phyloP scores from a whole-genome alignment of 1,140 invertebrate species.

The Epicauta chinensis region DNA sequence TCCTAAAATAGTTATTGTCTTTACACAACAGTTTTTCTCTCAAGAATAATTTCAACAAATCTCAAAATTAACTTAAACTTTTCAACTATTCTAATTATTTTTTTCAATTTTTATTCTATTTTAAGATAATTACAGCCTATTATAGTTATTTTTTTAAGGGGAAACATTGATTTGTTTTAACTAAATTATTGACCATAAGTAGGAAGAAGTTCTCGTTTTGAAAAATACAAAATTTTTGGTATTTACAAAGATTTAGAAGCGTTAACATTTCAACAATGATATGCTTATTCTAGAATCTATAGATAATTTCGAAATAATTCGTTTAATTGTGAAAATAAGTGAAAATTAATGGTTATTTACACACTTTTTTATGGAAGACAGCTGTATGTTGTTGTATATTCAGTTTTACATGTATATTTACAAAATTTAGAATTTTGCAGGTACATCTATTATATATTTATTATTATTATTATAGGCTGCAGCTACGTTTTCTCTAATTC shows the following conservation, averaged over 20 bases:
- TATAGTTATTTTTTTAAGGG: neutral
- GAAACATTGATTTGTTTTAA: conserved; percentile 4
- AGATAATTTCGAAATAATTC: conserved; percentile 8
- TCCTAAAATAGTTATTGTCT: conserved; percentile 41
- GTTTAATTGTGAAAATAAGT: conserved; percentile 4
- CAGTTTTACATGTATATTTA: conserved; percentile 12
- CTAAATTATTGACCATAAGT: conserved; percentile 40
- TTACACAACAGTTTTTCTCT: conserved; percentile 39
- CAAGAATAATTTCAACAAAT: conserved; percentile 12
- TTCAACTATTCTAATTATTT: too few relatives aligned
- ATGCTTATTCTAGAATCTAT: conserved; percentile 33
- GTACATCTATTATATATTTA: conserved; percentile 6
- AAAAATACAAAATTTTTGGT: conserved; percentile 16
- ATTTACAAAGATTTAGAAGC: conserved; percentile 19
- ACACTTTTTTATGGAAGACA: conserved; percentile 5
- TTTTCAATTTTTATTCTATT: neutral
- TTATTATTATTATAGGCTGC: neutral
- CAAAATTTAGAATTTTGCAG: conserved; percentile 12
- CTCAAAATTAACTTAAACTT: conserved; percentile 10
- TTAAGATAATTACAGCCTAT: conserved; percentile 13
- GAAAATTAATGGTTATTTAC: conserved; percentile 1
- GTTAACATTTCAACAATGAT: conserved; percentile 21
- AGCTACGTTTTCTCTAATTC: conserved; percentile 4
- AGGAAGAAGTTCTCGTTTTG: conserved; percentile 33
- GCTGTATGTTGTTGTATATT: conserved; percentile 13